phyloP scores from a whole-genome alignment of 1,140 invertebrate species.

The Leguminivora glycinivorella region DNA sequence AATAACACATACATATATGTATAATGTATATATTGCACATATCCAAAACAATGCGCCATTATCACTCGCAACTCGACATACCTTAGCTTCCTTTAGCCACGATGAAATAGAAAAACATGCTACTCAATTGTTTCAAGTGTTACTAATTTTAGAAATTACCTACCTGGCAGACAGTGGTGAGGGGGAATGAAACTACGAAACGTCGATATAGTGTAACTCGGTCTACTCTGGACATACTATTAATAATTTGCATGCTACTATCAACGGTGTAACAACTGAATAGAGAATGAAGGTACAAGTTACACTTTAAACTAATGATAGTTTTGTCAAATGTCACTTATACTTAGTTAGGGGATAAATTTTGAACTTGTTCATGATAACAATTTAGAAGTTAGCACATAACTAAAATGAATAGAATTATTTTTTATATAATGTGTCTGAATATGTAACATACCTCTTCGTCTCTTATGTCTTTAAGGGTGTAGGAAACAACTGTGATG shows the following conservation, averaged over 20 bases:
- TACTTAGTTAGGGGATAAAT: too few relatives aligned
- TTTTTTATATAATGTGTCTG: constrained; percentile 14
- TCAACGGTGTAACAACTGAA: too few relatives aligned
- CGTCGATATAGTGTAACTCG: not conserved
- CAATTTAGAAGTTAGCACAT: too few relatives aligned
- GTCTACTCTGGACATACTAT: not conserved
- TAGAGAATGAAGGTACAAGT: too few relatives aligned
- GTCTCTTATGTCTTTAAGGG: constrained; percentile 97
- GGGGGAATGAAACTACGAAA: not conserved
- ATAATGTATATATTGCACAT: constrained; percentile 3
- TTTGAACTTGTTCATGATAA: too few relatives aligned
- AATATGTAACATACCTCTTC: constrained; percentile 93
- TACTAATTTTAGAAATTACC: not conserved
- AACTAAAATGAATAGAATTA: not conserved
- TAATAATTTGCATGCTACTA: too few relatives aligned
- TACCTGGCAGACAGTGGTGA: not conserved
- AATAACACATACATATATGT: not conserved
- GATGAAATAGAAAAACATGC: constrained; percentile 22
- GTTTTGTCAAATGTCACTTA: too few relatives aligned
- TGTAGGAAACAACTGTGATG: constrained; percentile 98
- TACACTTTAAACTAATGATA: too few relatives aligned
- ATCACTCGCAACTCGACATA: constrained; percentile 16
- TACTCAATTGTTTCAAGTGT: constrained; percentile 22
- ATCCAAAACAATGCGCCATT: constrained; percentile 18
- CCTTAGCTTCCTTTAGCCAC: constrained; percentile 25